Conservation (phyloP, 1,140 invertebrate species). For the Bicyclus anynana region DNA sequence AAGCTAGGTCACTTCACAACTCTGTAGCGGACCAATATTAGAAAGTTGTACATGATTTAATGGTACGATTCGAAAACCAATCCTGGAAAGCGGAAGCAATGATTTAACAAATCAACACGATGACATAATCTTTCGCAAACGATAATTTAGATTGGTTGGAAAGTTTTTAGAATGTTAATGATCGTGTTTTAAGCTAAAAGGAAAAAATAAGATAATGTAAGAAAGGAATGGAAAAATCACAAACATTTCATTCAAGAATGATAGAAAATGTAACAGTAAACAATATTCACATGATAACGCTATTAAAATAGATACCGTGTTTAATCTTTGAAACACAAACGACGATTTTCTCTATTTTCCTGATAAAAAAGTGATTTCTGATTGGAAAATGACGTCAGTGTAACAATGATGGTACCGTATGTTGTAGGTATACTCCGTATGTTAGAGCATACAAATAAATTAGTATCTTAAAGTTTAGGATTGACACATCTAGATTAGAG, state of each 20-base stretch:
- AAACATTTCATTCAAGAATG: too few species aligned
- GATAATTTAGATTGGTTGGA: background rate
- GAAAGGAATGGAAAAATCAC: background rate
- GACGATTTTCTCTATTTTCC: background rate
- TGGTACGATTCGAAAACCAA: constrained; percentile 26
- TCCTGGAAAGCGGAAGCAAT: constrained; percentile 7
- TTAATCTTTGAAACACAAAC: too few species aligned
- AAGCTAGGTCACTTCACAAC: constrained; percentile 72
- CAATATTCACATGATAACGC: too few species aligned
- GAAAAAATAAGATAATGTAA: background rate
- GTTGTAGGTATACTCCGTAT: constrained; percentile 43
- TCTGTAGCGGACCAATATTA: constrained; percentile 76
- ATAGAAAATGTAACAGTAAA: too few species aligned
- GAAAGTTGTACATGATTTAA: constrained; percentile 70
- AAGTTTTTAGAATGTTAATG: background rate
- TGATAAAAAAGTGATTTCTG: background rate
- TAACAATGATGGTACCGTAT: constrained; percentile 33
- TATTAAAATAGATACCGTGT: too few species aligned
- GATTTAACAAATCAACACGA: background rate
- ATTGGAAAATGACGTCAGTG: background rate
- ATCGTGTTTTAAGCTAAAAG: background rate
- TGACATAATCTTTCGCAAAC: background rate
- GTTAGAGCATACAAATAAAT: constrained; percentile 55
- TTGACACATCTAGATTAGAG: constrained; percentile 60
- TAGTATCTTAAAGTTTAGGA: constrained; percentile 52